Conservation (phyloP, 2,797 vertebrate species). For the Lepidocolaptes lacrymiger region DNA sequence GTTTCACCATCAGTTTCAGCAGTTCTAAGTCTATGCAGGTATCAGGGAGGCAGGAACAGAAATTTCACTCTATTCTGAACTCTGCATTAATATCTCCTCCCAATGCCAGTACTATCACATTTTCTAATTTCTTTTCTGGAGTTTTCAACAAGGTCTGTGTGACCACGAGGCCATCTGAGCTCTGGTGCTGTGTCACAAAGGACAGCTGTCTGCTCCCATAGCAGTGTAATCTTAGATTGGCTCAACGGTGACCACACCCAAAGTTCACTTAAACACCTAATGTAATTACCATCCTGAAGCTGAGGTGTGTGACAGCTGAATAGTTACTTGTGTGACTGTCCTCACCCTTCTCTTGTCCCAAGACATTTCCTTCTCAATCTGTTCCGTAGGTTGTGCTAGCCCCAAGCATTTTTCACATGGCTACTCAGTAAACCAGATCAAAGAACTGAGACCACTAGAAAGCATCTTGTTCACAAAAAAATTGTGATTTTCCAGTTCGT, state of each 20-base stretch:
- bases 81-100: neutral
- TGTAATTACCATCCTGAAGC: neutral
- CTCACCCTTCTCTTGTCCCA: neutral
- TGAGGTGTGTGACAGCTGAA: neutral
- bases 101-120: neutral
- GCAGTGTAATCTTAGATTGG: neutral
- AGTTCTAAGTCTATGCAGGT: neutral
- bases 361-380: neutral
- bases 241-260: neutral
- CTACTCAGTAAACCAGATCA: neutral
- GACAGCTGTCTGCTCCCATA: neutral
- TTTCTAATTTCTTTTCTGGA: neutral
- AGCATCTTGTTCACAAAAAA: neutral
- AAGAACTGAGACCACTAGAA: neutral
- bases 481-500: neutral
- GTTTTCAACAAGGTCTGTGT: neutral
- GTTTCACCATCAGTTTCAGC: neutral
- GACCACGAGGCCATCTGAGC: neutral
- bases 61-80: neutral
- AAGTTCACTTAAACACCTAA: neutral
- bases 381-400: neutral
- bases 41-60: fast-evolving
- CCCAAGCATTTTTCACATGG: neutral
- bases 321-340: neutral
- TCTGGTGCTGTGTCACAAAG: neutral